Conservation (phyloP, 2,797 vertebrate genomes). For the Fistularia tabacaria region DNA sequence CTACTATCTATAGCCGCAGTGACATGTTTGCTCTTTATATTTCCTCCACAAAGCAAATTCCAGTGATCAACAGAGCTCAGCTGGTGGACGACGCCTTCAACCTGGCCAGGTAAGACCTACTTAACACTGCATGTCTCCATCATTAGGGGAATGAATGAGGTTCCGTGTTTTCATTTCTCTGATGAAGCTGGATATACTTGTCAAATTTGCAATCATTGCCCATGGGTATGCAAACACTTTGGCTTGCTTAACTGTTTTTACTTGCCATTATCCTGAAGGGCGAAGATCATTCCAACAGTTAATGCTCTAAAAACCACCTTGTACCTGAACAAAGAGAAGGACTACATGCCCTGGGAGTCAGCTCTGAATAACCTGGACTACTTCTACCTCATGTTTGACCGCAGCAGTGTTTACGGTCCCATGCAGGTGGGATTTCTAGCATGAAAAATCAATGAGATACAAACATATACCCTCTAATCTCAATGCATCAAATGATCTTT, state of each 20-base stretch:
- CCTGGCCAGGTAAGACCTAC: conserved; percentile 83
- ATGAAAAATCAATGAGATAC: not conserved
- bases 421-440: conserved; percentile 78
- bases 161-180: no score
- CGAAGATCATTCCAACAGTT: conserved; percentile 59
- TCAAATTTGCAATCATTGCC: no score
- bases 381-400: conserved; percentile 91
- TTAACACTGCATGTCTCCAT: not conserved
- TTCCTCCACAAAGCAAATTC: conserved; percentile 69
- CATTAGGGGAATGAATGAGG: no score
- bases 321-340: conserved; percentile 72
- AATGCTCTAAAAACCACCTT: conserved; percentile 81
- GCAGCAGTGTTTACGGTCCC: conserved; percentile 79
- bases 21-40: not conserved
- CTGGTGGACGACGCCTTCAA: conserved; percentile 89
- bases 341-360: conserved; percentile 87
- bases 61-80: conserved; percentile 88
- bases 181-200: no score
- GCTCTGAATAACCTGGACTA: conserved; percentile 81
- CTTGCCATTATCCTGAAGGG: conserved; percentile 64
- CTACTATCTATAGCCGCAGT: no score
- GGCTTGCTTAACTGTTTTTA: not conserved
- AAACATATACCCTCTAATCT: not conserved
- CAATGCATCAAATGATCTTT: not conserved
- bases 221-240: no score